A percentile compares a stretch with the other conserved stretches of the same genome.
Conservation (phyloP, 2,113 vertebrate genomes). For the Tenrec ecaudatus region DNA sequence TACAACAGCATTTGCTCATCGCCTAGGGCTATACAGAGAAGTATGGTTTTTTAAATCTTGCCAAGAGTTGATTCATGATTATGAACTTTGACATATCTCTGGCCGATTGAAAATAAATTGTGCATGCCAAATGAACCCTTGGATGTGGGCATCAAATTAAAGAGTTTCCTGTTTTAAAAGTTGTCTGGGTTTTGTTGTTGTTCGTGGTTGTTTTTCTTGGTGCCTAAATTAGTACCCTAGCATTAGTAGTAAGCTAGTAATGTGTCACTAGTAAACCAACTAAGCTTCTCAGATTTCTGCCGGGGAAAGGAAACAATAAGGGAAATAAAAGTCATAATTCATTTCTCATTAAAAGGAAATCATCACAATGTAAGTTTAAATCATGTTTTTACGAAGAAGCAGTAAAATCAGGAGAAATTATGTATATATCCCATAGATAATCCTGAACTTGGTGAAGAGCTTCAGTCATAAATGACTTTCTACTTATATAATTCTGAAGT, state of each 20-base stretch:
- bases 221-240: neutral
- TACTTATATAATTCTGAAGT: constrained; percentile 5
- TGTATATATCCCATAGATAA: neutral
- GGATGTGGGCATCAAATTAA: constrained; percentile 23
- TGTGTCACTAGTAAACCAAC: neutral
- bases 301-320: neutral
- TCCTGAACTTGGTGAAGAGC: neutral
- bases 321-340: neutral
- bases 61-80: constrained; percentile 51
- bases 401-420: neutral
- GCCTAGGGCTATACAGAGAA: constrained; percentile 60
- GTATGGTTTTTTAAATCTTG: constrained; percentile 52
- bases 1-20: constrained; percentile 66
- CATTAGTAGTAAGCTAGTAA: neutral
- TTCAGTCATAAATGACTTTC: neutral
- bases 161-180: neutral
- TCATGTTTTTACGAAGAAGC: neutral
- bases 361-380: neutral
- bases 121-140: constrained; percentile 57
- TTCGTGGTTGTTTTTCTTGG: neutral
- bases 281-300: neutral
- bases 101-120: constrained; percentile 69
- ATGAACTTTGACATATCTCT: constrained; percentile 68
- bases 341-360: constrained; percentile 13
- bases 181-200: neutral